Conservation (phyloP, 2,113 vertebrate species). For the Oncorhynchus gorbuscha region DNA sequence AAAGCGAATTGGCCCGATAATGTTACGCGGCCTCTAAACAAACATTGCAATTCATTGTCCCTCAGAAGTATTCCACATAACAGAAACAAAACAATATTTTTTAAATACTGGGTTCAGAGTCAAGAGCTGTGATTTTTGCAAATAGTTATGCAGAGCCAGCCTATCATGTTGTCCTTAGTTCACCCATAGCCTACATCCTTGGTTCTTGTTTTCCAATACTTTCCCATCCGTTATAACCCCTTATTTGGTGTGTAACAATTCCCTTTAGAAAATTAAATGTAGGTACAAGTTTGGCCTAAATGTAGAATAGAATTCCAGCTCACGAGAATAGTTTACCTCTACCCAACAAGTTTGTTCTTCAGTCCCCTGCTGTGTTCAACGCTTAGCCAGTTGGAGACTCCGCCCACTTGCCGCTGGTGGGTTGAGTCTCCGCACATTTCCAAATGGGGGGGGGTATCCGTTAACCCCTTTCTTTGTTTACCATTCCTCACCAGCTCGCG, state of each 20-base stretch:
- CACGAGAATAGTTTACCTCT: no score
- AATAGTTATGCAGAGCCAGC: background rate
- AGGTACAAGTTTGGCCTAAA: no score
- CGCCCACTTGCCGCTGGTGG: constrained; percentile 32
- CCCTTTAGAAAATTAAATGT: no score
- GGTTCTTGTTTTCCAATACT: background rate
- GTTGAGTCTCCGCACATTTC: constrained; percentile 21
- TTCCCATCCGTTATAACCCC: background rate
- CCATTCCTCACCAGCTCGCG: no score
- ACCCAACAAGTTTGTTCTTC: background rate
- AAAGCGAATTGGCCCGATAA: background rate
- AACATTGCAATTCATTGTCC: constrained; percentile 20
- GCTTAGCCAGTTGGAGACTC: constrained; percentile 26
- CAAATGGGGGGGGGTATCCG: background rate
- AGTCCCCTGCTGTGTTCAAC: background rate
- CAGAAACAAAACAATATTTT: background rate
- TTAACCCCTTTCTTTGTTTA: constrained; percentile 41
- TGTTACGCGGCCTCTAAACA: background rate
- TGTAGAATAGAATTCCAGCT: no score
- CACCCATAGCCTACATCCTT: background rate
- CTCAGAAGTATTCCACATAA: background rate
- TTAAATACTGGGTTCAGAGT: background rate
- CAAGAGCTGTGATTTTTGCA: background rate
- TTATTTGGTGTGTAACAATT: no score
- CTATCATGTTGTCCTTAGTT: constrained; percentile 25